These are phyloP conservation scores for Carettochelys insculpta DNA, from an alignment of 2,113 vertebrate species.

Conservation along the genomic window DNA sequence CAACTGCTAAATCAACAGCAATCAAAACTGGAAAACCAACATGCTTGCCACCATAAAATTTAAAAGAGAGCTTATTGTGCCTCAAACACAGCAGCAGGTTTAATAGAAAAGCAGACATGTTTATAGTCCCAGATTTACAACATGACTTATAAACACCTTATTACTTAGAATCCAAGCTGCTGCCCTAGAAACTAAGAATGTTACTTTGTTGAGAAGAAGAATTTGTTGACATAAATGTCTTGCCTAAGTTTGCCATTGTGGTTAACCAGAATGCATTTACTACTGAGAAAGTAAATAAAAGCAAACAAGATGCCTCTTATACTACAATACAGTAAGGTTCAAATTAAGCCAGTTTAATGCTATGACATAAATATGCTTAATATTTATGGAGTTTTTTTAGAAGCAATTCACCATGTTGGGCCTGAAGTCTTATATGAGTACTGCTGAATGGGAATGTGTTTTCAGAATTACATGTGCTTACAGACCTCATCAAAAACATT, in stretches of 20 bases:
- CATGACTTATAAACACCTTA: slow-evolving; percentile 83
- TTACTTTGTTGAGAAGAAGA: slow-evolving; percentile 79
- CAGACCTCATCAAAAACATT: slow-evolving; percentile 73
- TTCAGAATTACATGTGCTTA: slow-evolving; percentile 67
- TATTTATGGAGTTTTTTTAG: slow-evolving; percentile 77
- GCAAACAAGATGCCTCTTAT: slow-evolving; percentile 83
- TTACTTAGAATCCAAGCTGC: slow-evolving; percentile 83
- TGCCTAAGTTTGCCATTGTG: slow-evolving; percentile 81
- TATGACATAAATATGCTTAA: slow-evolving; percentile 79
- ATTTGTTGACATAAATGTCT: slow-evolving; percentile 81
- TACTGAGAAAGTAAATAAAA: slow-evolving; percentile 80
- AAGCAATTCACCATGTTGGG: slow-evolving; percentile 57
- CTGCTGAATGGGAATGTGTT: slow-evolving; percentile 77
- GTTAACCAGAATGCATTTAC: slow-evolving; percentile 83
- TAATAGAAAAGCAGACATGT: slow-evolving; percentile 82
- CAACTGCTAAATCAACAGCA: slow-evolving; percentile 77
- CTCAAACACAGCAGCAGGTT: slow-evolving; percentile 75
- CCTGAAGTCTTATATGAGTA: slow-evolving; percentile 50
- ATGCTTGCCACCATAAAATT: slow-evolving; percentile 70
- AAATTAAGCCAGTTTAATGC: slow-evolving; percentile 74
- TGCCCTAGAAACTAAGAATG: slow-evolving; percentile 84
- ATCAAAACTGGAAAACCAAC: slow-evolving; percentile 76
- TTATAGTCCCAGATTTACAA: slow-evolving; percentile 84
- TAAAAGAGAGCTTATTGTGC: slow-evolving; percentile 80
- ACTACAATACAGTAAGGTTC: slow-evolving; percentile 77